Base-by-base conservation (phyloP, 1,140 invertebrate genomes). In the Ceratosolen fusciceps region DNA sequence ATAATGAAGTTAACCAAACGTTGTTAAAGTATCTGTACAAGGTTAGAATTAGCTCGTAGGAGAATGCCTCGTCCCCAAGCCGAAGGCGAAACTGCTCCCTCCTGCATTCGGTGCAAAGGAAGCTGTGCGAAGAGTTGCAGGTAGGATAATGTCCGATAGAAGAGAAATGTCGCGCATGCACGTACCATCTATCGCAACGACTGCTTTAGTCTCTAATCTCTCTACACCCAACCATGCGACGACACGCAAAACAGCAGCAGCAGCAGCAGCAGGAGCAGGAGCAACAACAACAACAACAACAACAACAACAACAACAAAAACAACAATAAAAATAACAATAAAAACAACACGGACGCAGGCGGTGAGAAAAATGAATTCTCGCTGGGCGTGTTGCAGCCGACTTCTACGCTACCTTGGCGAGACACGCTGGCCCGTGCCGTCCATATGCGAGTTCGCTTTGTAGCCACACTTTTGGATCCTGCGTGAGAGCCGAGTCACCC, bases 381-480 rank as follows among this genome's bases (percentile, higher is more conserved):
- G 81, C 82, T 83, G 76, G 83, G 82, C 83, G 85, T 86, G 83
- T 81, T 82, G 84, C 81, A 54, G 62, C 10, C 70, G 34, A 80
- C 83, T 75, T 83, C 84, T 89, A 88, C 87, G 87, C 88, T 91
- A 94, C 93, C 93, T 93, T 86, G 93, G 93, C 81, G 93, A 94
- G 81, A 92, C 90, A 89, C 92, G 92, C 87, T 93, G 90, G 80
- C 90, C 88, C 54, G 91, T 91, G 79, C 92, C 93, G 80, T 93
- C 93, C 74, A 92, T 89, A 81, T 93, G 91, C 74, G 94, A 93
- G 86, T 94, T 95, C 81, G 96, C 96, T 86, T 97, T 97, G 90
- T 96, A 98, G 74, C 98, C 97, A 90, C 95, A 95, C 87, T 97
- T 97, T 90, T 97, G 95, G 85, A 99, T 97, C 90, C 97, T 96